These are phyloP conservation scores for Pogoniulus pusillus DNA, from an alignment of 2,797 vertebrate genomes.

Conservation along the genomic window DNA sequence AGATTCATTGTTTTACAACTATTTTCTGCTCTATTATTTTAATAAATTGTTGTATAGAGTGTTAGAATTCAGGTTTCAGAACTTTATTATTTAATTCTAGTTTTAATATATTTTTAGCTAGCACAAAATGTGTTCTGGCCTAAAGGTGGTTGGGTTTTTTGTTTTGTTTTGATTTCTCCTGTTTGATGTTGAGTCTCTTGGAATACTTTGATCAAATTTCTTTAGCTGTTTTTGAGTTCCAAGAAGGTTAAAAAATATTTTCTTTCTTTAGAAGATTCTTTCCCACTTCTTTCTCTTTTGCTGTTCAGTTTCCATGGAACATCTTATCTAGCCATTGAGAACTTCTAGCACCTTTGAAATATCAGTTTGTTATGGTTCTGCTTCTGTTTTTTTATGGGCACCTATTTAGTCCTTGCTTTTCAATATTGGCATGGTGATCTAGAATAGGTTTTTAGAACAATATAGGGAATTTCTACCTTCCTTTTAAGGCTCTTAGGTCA, in stretches of 20 bases:
- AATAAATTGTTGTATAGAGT: not conserved
- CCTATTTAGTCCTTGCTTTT: not conserved
- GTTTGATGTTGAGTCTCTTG: not conserved
- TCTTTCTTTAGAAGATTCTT: not conserved
- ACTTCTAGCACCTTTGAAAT: not conserved
- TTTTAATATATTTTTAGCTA: not conserved
- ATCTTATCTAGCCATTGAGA: not conserved
- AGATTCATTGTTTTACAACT: not conserved
- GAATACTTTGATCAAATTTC: not conserved
- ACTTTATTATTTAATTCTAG: not conserved
- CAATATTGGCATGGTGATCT: not conserved
- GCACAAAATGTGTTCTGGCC: not conserved
- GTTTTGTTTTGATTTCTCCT: not conserved
- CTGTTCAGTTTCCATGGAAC: not conserved
- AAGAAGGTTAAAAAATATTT: not conserved
- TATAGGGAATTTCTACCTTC: not conserved
- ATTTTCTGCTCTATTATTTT: not conserved
- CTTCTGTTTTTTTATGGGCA: not conserved
- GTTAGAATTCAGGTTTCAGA: not conserved
- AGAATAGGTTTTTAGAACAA: not conserved
- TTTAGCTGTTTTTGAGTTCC: not conserved
- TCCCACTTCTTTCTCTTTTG: not conserved
- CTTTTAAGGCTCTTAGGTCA: not conserved
- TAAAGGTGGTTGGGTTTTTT: not conserved
- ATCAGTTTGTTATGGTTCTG: not conserved